phyloP scores from a whole-genome alignment of 2,797 vertebrate species.

The Hirundo rustica region DNA sequence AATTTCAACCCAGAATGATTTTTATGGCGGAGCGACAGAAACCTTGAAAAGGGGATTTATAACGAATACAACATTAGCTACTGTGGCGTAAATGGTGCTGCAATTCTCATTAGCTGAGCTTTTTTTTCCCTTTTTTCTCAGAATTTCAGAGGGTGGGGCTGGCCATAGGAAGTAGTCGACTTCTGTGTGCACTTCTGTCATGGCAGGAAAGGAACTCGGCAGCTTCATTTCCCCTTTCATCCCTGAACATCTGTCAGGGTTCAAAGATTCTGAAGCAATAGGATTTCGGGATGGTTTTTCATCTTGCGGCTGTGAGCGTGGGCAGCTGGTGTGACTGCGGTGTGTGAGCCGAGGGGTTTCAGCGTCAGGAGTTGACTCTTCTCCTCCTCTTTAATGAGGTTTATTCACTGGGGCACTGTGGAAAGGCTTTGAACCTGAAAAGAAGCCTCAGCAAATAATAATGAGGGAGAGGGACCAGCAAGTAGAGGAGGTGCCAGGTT shows the following conservation, averaged over 20 bases:
- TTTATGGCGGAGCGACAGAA: conserved; percentile 56
- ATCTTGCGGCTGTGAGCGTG: not conserved
- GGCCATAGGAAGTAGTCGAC: conserved; percentile 3
- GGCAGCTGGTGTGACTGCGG: not conserved
- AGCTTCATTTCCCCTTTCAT: conserved; percentile 30
- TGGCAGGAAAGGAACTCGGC: not conserved
- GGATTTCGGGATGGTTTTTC: not conserved
- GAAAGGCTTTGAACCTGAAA: conserved; percentile 21
- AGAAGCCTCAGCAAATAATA: not conserved
- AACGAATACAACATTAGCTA: conserved; percentile 39
- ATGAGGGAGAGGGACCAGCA: not conserved
- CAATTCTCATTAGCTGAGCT: conserved; percentile 58
- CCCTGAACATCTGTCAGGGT: conserved; percentile 34
- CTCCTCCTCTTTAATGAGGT: not conserved
- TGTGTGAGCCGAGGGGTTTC: not conserved
- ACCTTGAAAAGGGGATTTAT: conserved; percentile 54
- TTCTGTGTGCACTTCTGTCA: not conserved
- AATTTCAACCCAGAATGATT: conserved; percentile 50
- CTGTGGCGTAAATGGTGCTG: conserved; percentile 12
- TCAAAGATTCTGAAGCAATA: conserved; percentile 29
- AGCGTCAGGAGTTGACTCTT: not conserved
- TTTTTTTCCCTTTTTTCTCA: conserved; percentile 29
- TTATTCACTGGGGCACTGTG: not conserved
- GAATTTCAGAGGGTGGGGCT: conserved; percentile 43
- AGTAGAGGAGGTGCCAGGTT: not conserved